phyloP scores from a whole-genome alignment of 2,797 vertebrate genomes.

The Pangasius krempfi region DNA sequence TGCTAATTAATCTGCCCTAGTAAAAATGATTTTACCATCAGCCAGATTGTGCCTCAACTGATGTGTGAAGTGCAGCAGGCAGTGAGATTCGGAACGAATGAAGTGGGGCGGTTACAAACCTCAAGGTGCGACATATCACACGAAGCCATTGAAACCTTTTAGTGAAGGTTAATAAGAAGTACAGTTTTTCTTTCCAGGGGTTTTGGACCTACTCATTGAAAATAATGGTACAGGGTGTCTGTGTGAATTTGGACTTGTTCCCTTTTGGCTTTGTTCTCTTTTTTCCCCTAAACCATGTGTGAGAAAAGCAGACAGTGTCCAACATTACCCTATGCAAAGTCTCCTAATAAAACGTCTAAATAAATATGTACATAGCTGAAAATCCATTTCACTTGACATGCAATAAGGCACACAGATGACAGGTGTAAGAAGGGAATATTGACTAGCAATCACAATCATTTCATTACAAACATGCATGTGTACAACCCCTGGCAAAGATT shows the following conservation, averaged over 20 bases:
- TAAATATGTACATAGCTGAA: conserved; percentile 12
- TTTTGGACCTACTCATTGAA: background rate
- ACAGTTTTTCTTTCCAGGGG: background rate
- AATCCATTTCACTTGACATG: background rate
- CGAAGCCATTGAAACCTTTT: background rate
- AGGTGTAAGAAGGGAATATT: background rate
- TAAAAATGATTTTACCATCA: background rate
- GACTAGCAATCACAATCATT: background rate
- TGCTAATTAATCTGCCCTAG: background rate
- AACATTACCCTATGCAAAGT: background rate
- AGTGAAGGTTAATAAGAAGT: background rate
- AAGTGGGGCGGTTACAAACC: background rate
- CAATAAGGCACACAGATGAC: background rate
- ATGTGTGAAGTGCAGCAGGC: background rate
- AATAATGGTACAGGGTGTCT: background rate
- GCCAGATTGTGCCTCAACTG: background rate
- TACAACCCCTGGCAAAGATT: too few species aligned
- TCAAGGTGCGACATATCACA: background rate
- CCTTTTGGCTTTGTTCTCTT: background rate
- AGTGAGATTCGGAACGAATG: background rate
- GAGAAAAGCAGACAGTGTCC: background rate
- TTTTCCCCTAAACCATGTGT: background rate
- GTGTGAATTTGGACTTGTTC: background rate
- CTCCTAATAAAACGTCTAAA: background rate
- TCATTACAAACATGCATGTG: background rate